Conservation (phyloP, 2,888 invertebrate genomes). For the Carpatolechia fugitivella region DNA sequence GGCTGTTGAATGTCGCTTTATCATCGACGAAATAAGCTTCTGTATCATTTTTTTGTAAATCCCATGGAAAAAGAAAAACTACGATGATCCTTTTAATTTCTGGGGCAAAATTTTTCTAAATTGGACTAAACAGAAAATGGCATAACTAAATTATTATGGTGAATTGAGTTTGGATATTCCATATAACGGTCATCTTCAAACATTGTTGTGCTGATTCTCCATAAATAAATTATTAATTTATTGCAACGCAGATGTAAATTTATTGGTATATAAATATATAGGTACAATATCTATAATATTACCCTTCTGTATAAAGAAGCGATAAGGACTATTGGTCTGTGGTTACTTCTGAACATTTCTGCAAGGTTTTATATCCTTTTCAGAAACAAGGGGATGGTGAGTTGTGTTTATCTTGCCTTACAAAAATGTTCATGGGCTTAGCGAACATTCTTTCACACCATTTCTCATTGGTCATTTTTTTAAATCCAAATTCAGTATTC, state of each 20-base stretch:
- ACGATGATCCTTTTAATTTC: conserved; percentile 66
- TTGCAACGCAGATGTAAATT: conserved; percentile 8
- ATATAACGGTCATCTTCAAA: conserved; percentile 45
- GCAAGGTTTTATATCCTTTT: conserved; percentile 63
- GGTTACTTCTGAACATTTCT: conserved; percentile 58
- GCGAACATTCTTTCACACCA: conserved; percentile 47
- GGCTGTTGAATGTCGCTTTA: conserved; percentile 62
- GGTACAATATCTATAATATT: background rate
- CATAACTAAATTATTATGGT: conserved; percentile 28
- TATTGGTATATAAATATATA: background rate
- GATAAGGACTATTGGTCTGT: conserved; percentile 40
- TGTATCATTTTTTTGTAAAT: conserved; percentile 58
- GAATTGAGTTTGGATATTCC: conserved; percentile 40
- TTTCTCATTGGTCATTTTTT: conserved; percentile 14
- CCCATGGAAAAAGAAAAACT: conserved; percentile 52
- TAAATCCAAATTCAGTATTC: background rate
- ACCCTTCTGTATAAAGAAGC: background rate
- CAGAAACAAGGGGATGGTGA: conserved; percentile 75
- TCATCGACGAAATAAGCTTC: conserved; percentile 58
- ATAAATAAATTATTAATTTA: conserved; percentile 6
- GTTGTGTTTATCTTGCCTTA: conserved; percentile 54
- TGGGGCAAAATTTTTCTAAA: conserved; percentile 57
- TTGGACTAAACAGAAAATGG: conserved; percentile 62
- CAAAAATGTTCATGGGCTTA: conserved; percentile 62
- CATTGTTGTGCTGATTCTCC: conserved; percentile 37